These are phyloP conservation scores for Temnothorax rugatulus DNA, from an alignment of 2,888 invertebrate species.

Conservation along the genomic window DNA sequence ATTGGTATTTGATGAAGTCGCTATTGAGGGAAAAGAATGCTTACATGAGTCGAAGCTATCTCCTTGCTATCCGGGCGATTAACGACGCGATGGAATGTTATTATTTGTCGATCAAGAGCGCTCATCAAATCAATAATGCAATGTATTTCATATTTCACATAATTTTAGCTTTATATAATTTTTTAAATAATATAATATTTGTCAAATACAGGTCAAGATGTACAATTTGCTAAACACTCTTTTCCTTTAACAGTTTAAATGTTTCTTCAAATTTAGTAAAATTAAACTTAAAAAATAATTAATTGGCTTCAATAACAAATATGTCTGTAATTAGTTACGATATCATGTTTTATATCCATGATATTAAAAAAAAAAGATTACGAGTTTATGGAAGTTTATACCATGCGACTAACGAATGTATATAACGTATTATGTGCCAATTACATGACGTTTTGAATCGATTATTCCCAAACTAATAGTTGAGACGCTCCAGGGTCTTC, in stretches of 20 bases:
- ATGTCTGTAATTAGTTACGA: background rate
- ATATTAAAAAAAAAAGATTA: background rate
- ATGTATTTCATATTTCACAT: background rate
- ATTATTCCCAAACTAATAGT: conserved; percentile 31
- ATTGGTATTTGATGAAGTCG: conserved; percentile 49
- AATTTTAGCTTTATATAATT: background rate
- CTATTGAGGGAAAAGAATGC: conserved; percentile 17
- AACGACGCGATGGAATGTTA: background rate
- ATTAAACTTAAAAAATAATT: background rate
- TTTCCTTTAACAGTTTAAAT: background rate
- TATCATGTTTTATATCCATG: background rate
- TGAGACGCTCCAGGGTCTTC: conserved; percentile 8
- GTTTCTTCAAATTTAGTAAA: background rate
- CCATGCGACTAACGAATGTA: background rate
- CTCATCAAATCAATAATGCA: background rate
- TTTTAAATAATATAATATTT: conserved; percentile 10
- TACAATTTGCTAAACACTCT: background rate
- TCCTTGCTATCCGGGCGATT: conserved; percentile 9
- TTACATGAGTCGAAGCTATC: background rate
- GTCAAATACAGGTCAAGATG: background rate
- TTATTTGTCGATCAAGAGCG: conserved; percentile 28
- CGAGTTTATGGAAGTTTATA: background rate
- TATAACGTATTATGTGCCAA: background rate
- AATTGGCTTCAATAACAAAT: background rate
- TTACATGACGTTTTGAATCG: background rate